Conservation (phyloP, 2,888 invertebrate genomes). For the Aporophyla lueneburgensis region DNA sequence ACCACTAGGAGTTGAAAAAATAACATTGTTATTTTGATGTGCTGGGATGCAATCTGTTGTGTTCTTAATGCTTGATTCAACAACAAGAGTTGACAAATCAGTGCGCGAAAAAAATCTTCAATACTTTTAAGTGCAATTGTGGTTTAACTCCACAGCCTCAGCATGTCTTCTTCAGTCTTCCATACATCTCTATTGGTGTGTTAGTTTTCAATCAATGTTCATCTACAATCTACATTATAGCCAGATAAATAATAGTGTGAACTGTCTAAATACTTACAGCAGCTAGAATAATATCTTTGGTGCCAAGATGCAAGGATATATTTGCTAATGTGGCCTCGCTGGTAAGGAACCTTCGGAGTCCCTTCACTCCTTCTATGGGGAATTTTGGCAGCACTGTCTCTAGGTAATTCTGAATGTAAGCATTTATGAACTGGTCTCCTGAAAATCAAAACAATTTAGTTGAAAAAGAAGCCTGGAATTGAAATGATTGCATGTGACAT, state of each 20-base stretch:
- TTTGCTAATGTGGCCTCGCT: conserved; percentile 93
- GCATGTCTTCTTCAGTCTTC: too few relatives aligned
- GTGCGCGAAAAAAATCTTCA: too few relatives aligned
- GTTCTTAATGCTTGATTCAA: too few relatives aligned
- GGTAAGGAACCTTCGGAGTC: conserved; percentile 92
- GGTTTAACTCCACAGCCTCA: too few relatives aligned
- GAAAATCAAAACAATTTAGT: conserved; percentile 48
- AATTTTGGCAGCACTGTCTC: conserved; percentile 93
- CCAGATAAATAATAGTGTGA: not conserved
- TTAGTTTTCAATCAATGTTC: not conserved
- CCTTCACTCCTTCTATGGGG: conserved; percentile 94
- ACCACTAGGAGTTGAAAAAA: too few relatives aligned
- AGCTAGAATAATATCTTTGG: conserved; percentile 95
- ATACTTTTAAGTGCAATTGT: too few relatives aligned
- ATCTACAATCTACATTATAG: too few relatives aligned
- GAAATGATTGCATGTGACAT: not conserved
- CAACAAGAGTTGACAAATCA: too few relatives aligned
- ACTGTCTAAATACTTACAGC: conserved; percentile 91
- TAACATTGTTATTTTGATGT: too few relatives aligned
- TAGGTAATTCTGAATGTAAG: conserved; percentile 93
- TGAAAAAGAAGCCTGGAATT: not conserved
- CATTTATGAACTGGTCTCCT: conserved; percentile 92
- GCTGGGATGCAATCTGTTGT: too few relatives aligned
- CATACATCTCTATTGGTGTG: too few relatives aligned
- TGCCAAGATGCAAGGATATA: conserved; percentile 94